Evolutionary conservation across 2,113 vertebrate species (phyloP).

Genomic region (Australoheros scitulus): DNA sequence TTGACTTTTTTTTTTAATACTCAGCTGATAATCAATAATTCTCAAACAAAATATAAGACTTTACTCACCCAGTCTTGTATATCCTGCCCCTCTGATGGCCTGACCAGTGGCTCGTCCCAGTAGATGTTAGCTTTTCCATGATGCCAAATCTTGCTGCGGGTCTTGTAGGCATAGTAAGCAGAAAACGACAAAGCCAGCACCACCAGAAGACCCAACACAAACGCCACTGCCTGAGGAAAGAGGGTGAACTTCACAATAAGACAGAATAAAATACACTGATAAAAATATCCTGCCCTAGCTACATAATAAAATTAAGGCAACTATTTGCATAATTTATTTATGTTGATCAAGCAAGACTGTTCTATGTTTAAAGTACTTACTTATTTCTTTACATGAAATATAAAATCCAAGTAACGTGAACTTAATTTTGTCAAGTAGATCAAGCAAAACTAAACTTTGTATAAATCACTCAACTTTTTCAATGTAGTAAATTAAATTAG

Average conservation of each 20-base stretch:
- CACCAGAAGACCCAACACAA: constrained; percentile 85
- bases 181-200: constrained; percentile 81
- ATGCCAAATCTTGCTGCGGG: constrained; percentile 86
- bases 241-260: not conserved
- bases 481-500: no score
- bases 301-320: no score
- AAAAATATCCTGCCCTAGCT: no score
- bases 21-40: not conserved
- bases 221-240: constrained; percentile 80
- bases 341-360: no score
- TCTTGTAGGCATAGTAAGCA: constrained; percentile 86
- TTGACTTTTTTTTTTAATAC: not conserved
- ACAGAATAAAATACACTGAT: not conserved
- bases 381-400: no score
- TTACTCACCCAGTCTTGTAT: constrained; percentile 84
- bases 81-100: constrained; percentile 73
- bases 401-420: no score
- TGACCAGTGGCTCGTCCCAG: constrained; percentile 76
- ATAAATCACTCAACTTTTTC: no score
- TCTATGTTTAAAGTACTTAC: no score
- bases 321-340: no score
- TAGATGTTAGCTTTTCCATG: constrained; percentile 84
- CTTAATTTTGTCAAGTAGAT: no score
- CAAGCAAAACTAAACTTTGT: no score
- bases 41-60: not conserved